A percentile compares a stretch with the other conserved stretches of the same genome.
phyloP scores from a whole-genome alignment of 2,888 invertebrate genomes.

The Cephonodes hylas region DNA sequence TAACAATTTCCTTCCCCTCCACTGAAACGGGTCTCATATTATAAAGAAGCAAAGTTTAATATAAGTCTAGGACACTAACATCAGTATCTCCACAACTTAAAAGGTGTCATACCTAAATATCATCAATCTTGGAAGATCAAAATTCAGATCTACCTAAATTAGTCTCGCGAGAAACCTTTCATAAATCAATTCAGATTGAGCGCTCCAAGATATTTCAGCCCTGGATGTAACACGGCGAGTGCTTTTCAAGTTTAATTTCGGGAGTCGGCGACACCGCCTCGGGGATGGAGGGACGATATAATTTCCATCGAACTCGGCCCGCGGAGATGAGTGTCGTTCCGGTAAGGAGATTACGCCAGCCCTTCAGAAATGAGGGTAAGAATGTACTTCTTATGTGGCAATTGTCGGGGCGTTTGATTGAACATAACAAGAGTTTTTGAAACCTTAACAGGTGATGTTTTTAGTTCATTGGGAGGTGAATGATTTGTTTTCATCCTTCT shows the following conservation, averaged over 20 bases:
- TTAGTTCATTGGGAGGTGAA: not conserved
- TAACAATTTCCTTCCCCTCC: no score
- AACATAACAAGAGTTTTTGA: not conserved
- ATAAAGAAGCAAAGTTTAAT: no score
- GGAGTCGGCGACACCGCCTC: not conserved
- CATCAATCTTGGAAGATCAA: no score
- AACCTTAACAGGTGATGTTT: not conserved
- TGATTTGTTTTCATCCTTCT: not conserved
- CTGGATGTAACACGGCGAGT: not conserved
- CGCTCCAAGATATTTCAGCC: not conserved
- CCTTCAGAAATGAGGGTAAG: not conserved
- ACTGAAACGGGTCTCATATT: no score
- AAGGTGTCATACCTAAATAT: no score
- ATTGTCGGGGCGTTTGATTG: not conserved
- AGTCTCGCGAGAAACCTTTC: not conserved
- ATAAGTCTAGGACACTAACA: no score
- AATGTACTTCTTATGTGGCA: not conserved
- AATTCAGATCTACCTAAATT: not conserved
- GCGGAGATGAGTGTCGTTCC: not conserved
- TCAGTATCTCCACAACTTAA: no score
- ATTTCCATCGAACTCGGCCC: not conserved
- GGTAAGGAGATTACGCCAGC: not conserved
- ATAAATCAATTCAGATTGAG: not conserved
- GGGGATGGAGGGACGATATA: not conserved
- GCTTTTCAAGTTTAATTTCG: slow-evolving; percentile 6